Percentiles rank a stretch among this genome's conserved stretches.
Conservation (phyloP, 1,140 invertebrate species). For the Papilio polytes region DNA sequence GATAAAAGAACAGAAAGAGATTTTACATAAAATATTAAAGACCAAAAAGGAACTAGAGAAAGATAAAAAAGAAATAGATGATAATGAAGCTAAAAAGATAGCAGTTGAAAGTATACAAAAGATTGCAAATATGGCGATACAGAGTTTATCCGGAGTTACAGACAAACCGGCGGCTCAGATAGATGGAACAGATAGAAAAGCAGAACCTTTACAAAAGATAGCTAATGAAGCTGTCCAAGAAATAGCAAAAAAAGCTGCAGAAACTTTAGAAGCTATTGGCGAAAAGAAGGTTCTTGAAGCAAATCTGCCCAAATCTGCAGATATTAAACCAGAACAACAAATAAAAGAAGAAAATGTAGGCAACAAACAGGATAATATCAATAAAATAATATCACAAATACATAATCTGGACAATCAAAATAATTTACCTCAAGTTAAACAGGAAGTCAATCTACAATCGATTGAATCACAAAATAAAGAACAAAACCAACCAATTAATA, state of each 20-base stretch:
- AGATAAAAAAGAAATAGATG: slow-evolving; percentile 71
- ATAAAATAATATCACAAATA: slow-evolving; percentile 13
- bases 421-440: slow-evolving; percentile 3
- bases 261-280: slow-evolving; percentile 71
- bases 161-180: slow-evolving; percentile 59
- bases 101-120: slow-evolving; percentile 82
- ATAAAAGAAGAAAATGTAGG: slow-evolving; percentile 33
- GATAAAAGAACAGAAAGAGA: slow-evolving; percentile 85
- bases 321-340: slow-evolving; percentile 34
- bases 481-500: slow-evolving; percentile 13
- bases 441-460: slow-evolving; percentile 5
- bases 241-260: slow-evolving; percentile 69
- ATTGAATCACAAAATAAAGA: slow-evolving; percentile 29
- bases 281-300: slow-evolving; percentile 59
- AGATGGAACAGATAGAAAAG: slow-evolving; percentile 46
- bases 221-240: slow-evolving; percentile 69
- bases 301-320: slow-evolving; percentile 40
- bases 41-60: slow-evolving; percentile 81
- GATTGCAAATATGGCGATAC: slow-evolving; percentile 78
- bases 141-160: slow-evolving; percentile 71
- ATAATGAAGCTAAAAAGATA: slow-evolving; percentile 76
- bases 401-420: slow-evolving; percentile 4
- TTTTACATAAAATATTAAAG: slow-evolving; percentile 84
- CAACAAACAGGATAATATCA: slow-evolving; percentile 32
- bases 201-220: slow-evolving; percentile 61